Base-by-base conservation (phyloP, 2,888 invertebrate genomes). In the Acholoe squamosa region DNA sequence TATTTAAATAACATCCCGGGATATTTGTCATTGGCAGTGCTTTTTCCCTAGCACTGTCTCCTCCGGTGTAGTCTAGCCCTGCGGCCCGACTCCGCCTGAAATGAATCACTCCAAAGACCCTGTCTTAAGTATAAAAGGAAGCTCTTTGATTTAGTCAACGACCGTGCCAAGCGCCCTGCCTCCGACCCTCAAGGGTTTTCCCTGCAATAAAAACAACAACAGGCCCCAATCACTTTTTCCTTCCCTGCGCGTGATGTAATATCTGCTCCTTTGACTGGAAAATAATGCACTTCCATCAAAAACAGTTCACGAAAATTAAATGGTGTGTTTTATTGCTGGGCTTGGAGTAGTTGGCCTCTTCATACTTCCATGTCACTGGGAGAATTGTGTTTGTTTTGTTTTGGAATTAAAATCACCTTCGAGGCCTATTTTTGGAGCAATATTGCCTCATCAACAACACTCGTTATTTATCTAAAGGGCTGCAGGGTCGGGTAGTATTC, bases 121-220 rank as follows among this genome's bases (percentile, higher is more conserved):
- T 80, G 80, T 80, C 80, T 80, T 43, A 80, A 80, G 80, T n/a
- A 80, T 22, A 80, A 80, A 80, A 80, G 43, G 80, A 80, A 80
- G 80, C 80, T 34, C 80, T 80, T 34, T 80, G 80, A n/a, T 33
- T 80, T 80, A 80, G 80, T 80, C 80, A 80, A 43, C 80, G 34
- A 22, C 34, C 34, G 80, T 43, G 80, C n/a, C 76, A 80, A 33
- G 14, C 25, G 76, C 12, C 10, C 28, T 76, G 25, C 3, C 16
- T 22, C n/a, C 28, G 31, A n/a, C 16, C 80, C 33, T 43, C 25
- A n/a, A 71, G 71, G 71, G 31, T 7, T n/a, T n/a, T 43, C n/a
- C 31, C 71, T 71, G 71, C 71, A 34, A 43, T 16, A 80, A 80
- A 80, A 80, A 80, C 80, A 76, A 76, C 76, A 80, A 80, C 80